Evolutionary conservation across 2,113 vertebrate genomes (phyloP).

Genomic region (Ploceus nigricollis): DNA sequence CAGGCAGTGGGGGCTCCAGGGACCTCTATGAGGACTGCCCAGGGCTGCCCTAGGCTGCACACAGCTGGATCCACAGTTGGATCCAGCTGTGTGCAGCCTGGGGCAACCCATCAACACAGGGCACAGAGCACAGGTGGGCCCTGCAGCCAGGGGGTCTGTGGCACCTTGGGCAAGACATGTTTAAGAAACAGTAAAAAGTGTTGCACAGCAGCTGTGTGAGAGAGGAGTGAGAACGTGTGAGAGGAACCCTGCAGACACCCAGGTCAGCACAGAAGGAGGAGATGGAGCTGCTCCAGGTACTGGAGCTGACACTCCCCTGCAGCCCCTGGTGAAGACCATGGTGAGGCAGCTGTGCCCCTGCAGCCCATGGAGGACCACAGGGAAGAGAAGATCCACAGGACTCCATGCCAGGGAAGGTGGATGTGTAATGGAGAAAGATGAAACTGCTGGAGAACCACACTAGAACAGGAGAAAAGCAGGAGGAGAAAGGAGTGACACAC

Average conservation of each 20-base stretch:
- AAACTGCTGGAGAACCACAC: rapidly evolving
- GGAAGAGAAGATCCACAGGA: background rate
- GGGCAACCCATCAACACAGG: rapidly evolving
- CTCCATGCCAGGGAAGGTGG: rapidly evolving
- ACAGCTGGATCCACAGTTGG: background rate
- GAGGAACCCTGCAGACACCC: background rate
- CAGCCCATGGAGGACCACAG: background rate
- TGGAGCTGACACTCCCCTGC: background rate
- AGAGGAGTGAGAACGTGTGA: background rate
- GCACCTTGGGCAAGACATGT: background rate
- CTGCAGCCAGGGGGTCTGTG: too few relatives aligned
- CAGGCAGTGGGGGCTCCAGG: background rate
- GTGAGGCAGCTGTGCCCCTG: background rate
- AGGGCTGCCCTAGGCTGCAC: rapidly evolving
- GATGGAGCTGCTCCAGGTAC: background rate
- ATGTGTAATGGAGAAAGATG: background rate
- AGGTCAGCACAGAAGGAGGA: background rate
- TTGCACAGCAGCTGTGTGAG: background rate
- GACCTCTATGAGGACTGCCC: background rate
- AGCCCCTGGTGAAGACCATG: background rate
- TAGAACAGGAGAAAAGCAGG: background rate
- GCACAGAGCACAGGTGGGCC: rapidly evolving
- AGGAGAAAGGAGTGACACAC: background rate
- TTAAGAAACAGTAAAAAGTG: background rate
- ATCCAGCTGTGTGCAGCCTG: too few relatives aligned